Evolutionary conservation across 2,797 vertebrate genomes (phyloP).

Genomic region (Poecile montanus): DNA sequence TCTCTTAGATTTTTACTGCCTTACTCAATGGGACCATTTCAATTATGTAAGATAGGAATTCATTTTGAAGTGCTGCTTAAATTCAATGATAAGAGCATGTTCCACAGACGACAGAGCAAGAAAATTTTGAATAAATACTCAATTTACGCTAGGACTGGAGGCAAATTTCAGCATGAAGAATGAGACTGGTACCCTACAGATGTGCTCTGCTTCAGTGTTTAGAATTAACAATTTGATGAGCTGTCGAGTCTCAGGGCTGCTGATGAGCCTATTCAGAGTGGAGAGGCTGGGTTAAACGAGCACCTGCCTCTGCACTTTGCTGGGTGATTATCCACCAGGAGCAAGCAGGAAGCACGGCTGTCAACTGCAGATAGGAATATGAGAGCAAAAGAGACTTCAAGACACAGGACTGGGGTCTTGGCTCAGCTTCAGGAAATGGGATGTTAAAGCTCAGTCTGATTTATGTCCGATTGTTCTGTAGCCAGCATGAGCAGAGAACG

Average conservation of each 20-base stretch:
- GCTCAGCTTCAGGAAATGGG: background rate
- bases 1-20: constrained; percentile 8
- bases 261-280: constrained; percentile 69
- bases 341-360: constrained; percentile 17
- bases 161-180: constrained; percentile 51
- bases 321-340: constrained; percentile 18
- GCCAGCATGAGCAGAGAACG: background rate
- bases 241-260: constrained; percentile 32
- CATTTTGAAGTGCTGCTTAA: constrained; percentile 53
- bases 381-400: background rate
- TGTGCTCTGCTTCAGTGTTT: constrained; percentile 49
- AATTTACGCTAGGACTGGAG: constrained; percentile 48
- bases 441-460: background rate
- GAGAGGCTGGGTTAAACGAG: constrained; percentile 49
- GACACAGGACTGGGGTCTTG: background rate
- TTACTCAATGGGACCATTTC: background rate
- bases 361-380: constrained; percentile 26
- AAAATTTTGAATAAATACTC: constrained; percentile 64
- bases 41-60: constrained; percentile 22
- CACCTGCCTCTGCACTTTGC: constrained; percentile 58
- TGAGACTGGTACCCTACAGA: constrained; percentile 33
- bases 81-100: background rate
- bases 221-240: constrained; percentile 64
- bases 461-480: background rate
- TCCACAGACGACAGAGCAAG: constrained; percentile 41